Conservation (phyloP, 2,888 invertebrate genomes). For the Tipula unca region DNA sequence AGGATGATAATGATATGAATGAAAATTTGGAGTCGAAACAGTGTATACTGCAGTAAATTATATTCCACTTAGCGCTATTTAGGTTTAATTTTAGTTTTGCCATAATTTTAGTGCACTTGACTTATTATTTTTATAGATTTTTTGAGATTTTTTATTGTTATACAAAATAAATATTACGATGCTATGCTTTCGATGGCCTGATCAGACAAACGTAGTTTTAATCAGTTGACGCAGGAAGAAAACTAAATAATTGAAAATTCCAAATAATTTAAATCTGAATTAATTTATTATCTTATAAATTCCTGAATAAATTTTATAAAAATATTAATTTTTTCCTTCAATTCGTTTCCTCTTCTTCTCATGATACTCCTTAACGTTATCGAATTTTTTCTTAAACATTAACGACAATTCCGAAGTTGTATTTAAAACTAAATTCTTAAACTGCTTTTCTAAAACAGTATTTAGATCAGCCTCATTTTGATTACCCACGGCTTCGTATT, state of each 20-base stretch:
- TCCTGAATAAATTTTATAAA: conserved; percentile 15
- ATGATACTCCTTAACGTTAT: conserved; percentile 71
- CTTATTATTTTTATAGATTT: neutral
- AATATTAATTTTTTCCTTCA: conserved; percentile 37
- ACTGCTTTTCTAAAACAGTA: conserved; percentile 31
- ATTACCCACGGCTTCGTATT: conserved; percentile 24
- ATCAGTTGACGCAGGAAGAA: neutral
- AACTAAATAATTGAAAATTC: neutral
- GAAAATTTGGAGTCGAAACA: neutral
- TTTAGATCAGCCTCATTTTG: conserved; percentile 28
- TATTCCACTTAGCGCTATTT: conserved; percentile 50
- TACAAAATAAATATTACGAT: neutral
- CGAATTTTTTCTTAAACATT: conserved; percentile 69
- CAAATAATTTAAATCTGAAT: neutral
- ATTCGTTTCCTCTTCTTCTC: conserved; percentile 65
- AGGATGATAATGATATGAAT: conserved; percentile 9
- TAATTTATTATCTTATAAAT: neutral
- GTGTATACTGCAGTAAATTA: neutral
- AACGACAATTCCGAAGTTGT: conserved; percentile 44
- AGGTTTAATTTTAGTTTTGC: neutral
- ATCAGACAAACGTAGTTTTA: neutral
- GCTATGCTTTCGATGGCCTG: neutral
- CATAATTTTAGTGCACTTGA: neutral
- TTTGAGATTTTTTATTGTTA: neutral
- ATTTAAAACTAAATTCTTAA: conserved; percentile 28